Evolutionary conservation across 1,140 invertebrate genomes (phyloP).

Genomic region (Bombus consobrinus): DNA sequence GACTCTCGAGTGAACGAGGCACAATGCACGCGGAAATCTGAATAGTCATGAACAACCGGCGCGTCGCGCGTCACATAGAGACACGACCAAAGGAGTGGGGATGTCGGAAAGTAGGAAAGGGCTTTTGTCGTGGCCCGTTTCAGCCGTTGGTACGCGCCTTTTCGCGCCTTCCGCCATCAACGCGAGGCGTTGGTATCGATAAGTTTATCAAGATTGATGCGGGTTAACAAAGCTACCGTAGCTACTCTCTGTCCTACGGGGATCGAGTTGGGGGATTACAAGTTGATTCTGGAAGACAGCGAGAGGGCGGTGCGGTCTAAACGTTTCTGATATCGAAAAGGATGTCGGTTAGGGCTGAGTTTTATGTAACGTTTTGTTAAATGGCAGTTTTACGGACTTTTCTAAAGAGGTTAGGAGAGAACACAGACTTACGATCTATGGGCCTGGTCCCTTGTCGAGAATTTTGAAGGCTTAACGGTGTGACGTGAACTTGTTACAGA

Average conservation of each 20-base stretch:
- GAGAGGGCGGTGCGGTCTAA: background rate
- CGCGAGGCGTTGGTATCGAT: background rate
- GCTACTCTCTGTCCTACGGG: background rate
- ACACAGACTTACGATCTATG: no score
- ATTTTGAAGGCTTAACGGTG: background rate
- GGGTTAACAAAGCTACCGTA: background rate
- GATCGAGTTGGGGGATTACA: background rate
- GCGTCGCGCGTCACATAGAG: background rate
- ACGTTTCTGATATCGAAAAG: no score
- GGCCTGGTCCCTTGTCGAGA: no score
- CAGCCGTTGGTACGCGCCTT: background rate
- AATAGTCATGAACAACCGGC: constrained; percentile 38
- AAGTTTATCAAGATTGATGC: constrained; percentile 15
- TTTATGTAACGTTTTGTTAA: background rate
- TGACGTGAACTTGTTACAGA: background rate
- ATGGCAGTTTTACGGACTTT: background rate
- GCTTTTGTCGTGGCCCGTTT: background rate
- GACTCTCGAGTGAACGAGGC: background rate
- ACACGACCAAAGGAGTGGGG: background rate
- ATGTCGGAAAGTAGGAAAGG: background rate
- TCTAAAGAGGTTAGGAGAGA: background rate
- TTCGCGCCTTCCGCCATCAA: background rate
- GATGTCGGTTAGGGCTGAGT: background rate
- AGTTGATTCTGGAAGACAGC: background rate
- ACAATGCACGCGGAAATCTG: constrained; percentile 32